Base-by-base conservation (phyloP, 2,888 invertebrate genomes). In the Cosmia pyralina region DNA sequence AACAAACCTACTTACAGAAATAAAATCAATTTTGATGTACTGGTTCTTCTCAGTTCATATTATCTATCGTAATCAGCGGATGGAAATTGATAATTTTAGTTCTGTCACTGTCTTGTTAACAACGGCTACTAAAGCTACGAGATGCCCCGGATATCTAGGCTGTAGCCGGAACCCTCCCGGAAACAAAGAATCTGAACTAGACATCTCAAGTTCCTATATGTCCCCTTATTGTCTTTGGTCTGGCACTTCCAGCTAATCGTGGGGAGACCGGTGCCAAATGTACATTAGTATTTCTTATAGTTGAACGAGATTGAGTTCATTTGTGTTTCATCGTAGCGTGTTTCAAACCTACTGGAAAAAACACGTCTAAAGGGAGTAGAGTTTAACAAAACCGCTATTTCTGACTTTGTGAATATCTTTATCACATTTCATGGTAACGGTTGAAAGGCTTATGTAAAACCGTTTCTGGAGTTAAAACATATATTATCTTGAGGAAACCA, bases 221-320 rank as follows among this genome's bases (percentile, higher is more conserved):
- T 79, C 68, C 41, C 19, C 41, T 46, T 67, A 72, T 72, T 79
- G 69, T 79, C 67, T 79, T 53, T 50, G 46, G 55, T 59, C 64
- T 70, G 70, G 68, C 80, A 74, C 70, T 83, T 64, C 15, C 57
- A 60, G 11, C 52, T 83, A 64, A 68, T 58, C n/a, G 70, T 79
- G 10, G 17, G 38, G 50, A 13, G 50, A 65, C 50, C 34, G 13
- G 52, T 68, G 80, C 84, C 53, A 83, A 73, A 74, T 81, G 41
- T 44, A 74, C 68, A 65, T 70, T 58, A 65, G 59, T 38, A 46
- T 62, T 70, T 83, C 57, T 70, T 38, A 4, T 38, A 38, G 6
- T 38, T 38, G 38, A 38, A 38, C 38, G 38, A 38, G 6, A 38
- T 38, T 5, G 5, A 58, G 38, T 53, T 59, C 55, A 55, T 52